Percentiles rank a stretch among this genome's conserved stretches.
phyloP scores from a whole-genome alignment of 2,113 vertebrate species.

The Lichenostomus cassidix region DNA sequence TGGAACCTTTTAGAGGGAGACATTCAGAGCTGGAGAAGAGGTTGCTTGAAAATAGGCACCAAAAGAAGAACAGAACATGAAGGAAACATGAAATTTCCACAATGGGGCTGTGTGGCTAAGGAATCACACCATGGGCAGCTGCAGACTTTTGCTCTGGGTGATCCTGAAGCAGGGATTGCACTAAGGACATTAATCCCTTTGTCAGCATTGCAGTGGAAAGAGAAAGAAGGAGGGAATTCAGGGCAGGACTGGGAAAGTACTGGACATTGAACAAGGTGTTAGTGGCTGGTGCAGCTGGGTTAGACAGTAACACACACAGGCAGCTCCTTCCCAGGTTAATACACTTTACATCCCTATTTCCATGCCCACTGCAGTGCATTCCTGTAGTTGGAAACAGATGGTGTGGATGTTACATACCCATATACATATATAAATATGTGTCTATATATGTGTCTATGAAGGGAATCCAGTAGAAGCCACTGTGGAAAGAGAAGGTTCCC shows the following conservation, averaged over 20 bases:
- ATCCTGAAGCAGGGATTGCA: neutral
- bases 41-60: neutral
- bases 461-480: neutral
- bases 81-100: neutral
- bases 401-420: neutral
- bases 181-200: accelerated
- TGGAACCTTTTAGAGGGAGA: neutral
- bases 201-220: neutral
- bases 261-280: neutral
- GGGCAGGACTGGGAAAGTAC: neutral
- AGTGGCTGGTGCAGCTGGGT: neutral
- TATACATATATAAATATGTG: accelerated
- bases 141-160: neutral
- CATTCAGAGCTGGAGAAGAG: neutral
- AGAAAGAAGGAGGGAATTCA: neutral
- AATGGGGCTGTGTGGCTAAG: neutral
- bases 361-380: neutral
- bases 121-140: neutral
- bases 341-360: neutral
- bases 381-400: neutral
- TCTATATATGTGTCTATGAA: accelerated
- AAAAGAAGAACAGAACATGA: accelerated
- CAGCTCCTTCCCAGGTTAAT: neutral
- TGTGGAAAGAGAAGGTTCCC: neutral
- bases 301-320: neutral